phyloP scores from a whole-genome alignment of 2,888 invertebrate species.

The Eutolmus rufibarbis region DNA sequence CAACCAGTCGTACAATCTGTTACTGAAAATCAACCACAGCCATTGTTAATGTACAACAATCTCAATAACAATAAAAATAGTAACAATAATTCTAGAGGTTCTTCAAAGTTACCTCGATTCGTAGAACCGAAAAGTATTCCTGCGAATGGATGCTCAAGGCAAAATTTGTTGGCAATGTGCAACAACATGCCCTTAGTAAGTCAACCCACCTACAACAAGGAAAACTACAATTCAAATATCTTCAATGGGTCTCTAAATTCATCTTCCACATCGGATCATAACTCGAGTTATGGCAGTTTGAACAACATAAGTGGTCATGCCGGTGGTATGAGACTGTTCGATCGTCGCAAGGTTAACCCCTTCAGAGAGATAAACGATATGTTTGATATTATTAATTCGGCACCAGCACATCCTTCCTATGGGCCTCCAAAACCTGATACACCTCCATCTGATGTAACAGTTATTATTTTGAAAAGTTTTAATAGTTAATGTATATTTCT shows the following conservation, averaged over 20 bases:
- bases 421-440: conserved; percentile 60
- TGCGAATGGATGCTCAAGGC: not conserved
- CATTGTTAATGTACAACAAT: not conserved
- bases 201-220: conserved; percentile 53
- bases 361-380: conserved; percentile 45
- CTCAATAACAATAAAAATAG: not conserved
- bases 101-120: not conserved
- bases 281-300: conserved; percentile 52
- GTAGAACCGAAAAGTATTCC: not conserved
- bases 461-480: not conserved
- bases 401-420: conserved; percentile 54
- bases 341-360: not conserved
- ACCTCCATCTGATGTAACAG: conserved; percentile 55
- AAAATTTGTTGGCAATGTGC: not conserved
- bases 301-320: not conserved
- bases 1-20: not conserved
- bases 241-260: conserved; percentile 50
- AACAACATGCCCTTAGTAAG: not conserved
- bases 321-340: not conserved
- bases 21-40: not conserved
- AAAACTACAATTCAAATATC: conserved; percentile 53
- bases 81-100: not conserved
- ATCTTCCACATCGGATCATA: conserved; percentile 52
- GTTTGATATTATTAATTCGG: conserved; percentile 53
- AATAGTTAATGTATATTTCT: not conserved